phyloP scores from a whole-genome alignment of 2,797 vertebrate genomes.

The Artibeus lituratus region DNA sequence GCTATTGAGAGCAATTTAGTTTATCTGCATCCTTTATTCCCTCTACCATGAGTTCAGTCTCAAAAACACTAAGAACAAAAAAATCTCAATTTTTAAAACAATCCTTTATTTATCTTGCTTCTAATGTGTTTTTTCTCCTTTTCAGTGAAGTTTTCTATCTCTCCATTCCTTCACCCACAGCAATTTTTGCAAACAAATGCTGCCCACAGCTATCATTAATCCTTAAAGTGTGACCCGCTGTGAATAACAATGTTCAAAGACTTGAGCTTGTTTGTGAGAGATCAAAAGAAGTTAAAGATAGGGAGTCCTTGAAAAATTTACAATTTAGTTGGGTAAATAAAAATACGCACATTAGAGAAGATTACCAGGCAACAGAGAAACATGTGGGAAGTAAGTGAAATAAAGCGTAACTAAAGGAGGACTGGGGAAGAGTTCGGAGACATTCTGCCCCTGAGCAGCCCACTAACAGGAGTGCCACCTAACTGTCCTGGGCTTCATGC shows the following conservation, averaged over 20 bases:
- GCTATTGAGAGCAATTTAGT: conserved; percentile 37
- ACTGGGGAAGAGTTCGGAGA: background rate
- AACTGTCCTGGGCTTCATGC: background rate
- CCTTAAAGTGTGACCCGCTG: background rate
- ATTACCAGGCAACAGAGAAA: background rate
- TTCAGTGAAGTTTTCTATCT: background rate
- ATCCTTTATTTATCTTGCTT: conserved; percentile 6
- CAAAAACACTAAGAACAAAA: background rate
- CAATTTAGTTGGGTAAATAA: background rate
- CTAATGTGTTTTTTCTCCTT: background rate
- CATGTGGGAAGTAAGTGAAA: background rate
- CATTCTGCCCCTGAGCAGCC: background rate
- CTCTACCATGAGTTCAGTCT: conserved; percentile 14
- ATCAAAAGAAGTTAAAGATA: background rate
- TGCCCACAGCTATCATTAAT: background rate
- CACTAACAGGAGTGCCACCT: background rate
- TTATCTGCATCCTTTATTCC: conserved; percentile 14
- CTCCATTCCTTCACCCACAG: conserved; percentile 17
- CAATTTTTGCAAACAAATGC: conserved; percentile 28
- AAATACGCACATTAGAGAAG: background rate
- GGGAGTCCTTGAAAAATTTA: background rate
- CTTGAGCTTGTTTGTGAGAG: background rate
- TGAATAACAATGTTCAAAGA: background rate
- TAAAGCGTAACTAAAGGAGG: background rate
- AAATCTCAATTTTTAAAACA: conserved; percentile 1